Evolutionary conservation across 1,140 invertebrate genomes (phyloP), one percentile per base, ranked within the genome.

Genomic region (Chironomus striatipennis): DNA sequence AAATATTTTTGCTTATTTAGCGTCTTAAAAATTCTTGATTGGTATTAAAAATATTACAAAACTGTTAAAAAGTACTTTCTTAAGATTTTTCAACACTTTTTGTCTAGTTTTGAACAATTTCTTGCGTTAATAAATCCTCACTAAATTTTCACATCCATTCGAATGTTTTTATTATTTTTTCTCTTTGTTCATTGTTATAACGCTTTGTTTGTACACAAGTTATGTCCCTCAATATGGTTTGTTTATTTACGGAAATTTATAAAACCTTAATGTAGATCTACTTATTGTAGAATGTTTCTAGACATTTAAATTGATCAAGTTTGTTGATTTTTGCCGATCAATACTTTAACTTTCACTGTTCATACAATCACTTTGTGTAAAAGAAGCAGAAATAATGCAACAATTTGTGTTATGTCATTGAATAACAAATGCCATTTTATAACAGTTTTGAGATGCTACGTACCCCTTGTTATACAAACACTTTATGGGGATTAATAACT

Each of bases 111-210:
- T 70, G 17, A 20, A 18, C 17, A 70, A 12, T 9, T 70, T 70
- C 18, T 18, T 17, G 18, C 65, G 17, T 70, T 70, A 70, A 70
- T 20, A 20, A 18, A n/a, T 10, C 65, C 2, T 57, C n/a, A 70
- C n/a, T 18, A 18, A 18, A 70, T 70, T 70, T 70, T 21, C 65
- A 20, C 17, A 70, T 20, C 65, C 65, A 20, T 21, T 18, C 65
- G 17, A 70, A 20, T 70, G 65, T 70, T 20, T 57, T 10, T 70
- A 20, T 70, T 70, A 21, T 18, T 70, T 70, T 67, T 21, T 70
- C 20, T 57, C 65, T 70, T 70, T 70, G 65, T 70, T 21, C 17
- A 70, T 21, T 70, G 65, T 18, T 21, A 20, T 70, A 70, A 70
- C 5, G 20, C 65, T 70, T 18, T 18, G 18, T 70, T 70, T 70